Base-by-base conservation (phyloP, 2,113 vertebrate genomes). In the Pangasianodon hypophthalmus region DNA sequence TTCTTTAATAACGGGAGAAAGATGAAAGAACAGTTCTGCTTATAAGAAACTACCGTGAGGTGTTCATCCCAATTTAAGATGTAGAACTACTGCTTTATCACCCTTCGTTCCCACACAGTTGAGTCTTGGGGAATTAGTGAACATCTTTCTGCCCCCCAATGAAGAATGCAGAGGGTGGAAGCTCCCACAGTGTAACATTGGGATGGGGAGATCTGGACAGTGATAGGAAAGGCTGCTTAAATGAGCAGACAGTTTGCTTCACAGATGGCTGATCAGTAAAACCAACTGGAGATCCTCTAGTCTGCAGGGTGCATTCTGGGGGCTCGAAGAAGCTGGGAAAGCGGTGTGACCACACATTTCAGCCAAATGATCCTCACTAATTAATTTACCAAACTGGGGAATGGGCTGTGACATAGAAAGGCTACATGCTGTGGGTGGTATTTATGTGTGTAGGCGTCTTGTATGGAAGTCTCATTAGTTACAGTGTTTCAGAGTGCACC, bases 201-300 rank as follows among this genome's bases (percentile, higher is more conserved):
- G 52, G 48, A 60, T 52, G 5, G 50, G 11, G 56, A 54, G 69
- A 83, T 75, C 80, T 90, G 89, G 85, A 37, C 81, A n/a, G 24
- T 90, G 69, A 89, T 91, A 52, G 75, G 67, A 77, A 88, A 86
- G 87, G 85, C 87, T 88, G 88, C 80, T 46, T 77, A 90, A 71
- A 62, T 84, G 93, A 92, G 90, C 93, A 93, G 93, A 94, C 94
- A 93, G 93, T 95, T 96, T 95, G 92, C 93, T 93, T 91, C 94
- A 94, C 96, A 96, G 96, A 96, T 96, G 96, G 96, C 94, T 94
- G 95, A 95, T 95, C 94, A 95, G 94, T 94, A 94, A 94, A 95
- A 94, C 91, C 93, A 93, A 95, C 93, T 94, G 94, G 92, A 91
- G 87, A 90, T 93, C 50, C 56, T 94, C n/a, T 90, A 44, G 75